A percentile compares a stretch with the other conserved stretches of the same genome.
Evolutionary conservation across 2,888 invertebrate genomes (phyloP).

Genomic region (Pollenia amentaria): DNA sequence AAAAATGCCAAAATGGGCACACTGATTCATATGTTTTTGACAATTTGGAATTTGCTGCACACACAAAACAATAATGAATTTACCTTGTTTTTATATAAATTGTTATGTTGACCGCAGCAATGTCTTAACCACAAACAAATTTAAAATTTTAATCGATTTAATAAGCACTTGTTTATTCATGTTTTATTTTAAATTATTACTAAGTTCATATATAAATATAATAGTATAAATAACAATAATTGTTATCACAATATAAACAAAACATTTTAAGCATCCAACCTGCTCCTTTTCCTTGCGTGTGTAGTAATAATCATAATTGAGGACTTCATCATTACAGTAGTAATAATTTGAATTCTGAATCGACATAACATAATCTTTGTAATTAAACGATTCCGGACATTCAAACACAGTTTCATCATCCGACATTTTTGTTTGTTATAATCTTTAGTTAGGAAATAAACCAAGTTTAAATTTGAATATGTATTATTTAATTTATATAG

Average conservation of each 20-base stretch:
- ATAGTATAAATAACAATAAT: conserved; percentile 5
- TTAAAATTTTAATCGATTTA: no score
- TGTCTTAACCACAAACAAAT: no score
- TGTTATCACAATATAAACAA: not conserved
- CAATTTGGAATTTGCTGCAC: no score
- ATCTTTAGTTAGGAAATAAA: no score
- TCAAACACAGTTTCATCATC: conserved; percentile 1
- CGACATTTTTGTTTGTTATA: not conserved
- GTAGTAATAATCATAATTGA: conserved; percentile 5
- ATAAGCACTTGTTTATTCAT: no score
- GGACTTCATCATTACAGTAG: not conserved
- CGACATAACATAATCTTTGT: not conserved
- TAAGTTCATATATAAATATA: not conserved
- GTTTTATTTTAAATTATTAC: not conserved
- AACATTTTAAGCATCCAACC: not conserved
- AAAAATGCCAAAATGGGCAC: no score
- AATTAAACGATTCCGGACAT: conserved; percentile 7
- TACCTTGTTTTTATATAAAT: no score
- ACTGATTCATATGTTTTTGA: no score
- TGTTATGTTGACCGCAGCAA: no score
- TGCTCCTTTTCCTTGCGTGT: conserved; percentile 8
- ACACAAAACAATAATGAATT: no score
- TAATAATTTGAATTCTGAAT: not conserved
- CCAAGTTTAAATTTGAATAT: no score
- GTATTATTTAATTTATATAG: no score